Evolutionary conservation across 2,797 vertebrate species (phyloP).

Genomic region (Helarctos malayanus): DNA sequence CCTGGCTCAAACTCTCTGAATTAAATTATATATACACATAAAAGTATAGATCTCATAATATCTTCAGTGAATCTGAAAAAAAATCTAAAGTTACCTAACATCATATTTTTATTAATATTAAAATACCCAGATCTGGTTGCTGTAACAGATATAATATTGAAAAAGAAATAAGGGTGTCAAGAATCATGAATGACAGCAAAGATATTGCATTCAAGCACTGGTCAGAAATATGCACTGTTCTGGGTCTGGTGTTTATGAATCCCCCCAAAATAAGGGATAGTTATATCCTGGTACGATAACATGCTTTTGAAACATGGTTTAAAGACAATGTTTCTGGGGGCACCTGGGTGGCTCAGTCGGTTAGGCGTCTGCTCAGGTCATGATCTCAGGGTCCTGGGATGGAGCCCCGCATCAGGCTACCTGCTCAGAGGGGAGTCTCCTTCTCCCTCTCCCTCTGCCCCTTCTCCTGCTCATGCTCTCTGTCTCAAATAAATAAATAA

Average conservation of each 20-base stretch:
- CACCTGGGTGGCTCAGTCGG: no score
- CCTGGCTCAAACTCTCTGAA: not conserved
- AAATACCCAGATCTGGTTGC: not conserved
- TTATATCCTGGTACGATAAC: not conserved
- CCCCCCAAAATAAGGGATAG: not conserved
- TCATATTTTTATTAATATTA: slow-evolving; percentile 58
- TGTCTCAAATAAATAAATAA: no score
- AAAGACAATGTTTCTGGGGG: not conserved
- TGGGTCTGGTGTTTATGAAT: not conserved
- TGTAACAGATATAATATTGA: not conserved
- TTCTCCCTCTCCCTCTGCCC: no score
- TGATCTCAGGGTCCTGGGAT: no score
- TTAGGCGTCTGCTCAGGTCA: no score
- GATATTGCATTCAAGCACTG: accelerated
- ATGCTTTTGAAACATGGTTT: not conserved
- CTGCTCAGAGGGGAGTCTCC: no score
- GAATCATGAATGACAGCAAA: not conserved
- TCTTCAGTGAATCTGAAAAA: not conserved
- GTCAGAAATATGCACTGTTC: no score
- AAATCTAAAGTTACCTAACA: not conserved
- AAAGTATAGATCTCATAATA: not conserved
- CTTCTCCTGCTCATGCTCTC: no score
- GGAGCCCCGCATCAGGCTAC: no score
- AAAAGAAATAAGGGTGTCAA: not conserved
- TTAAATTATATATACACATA: not conserved